These are phyloP conservation scores for Malurus melanocephalus DNA, from an alignment of 2,113 vertebrate genomes.

Conservation along the genomic window DNA sequence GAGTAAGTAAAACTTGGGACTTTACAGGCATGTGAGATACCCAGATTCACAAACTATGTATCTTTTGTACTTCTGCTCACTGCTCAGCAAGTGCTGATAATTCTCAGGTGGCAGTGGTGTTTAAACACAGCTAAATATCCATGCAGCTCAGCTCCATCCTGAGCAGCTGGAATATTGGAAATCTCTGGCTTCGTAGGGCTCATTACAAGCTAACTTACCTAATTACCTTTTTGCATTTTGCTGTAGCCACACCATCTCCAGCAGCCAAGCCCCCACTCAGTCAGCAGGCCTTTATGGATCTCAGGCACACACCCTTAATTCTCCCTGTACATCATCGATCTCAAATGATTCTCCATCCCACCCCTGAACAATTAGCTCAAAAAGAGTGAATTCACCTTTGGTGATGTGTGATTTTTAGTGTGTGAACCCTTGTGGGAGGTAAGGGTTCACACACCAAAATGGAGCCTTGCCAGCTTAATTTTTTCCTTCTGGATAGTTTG, in stretches of 20 bases:
- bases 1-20: background rate
- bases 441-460: background rate
- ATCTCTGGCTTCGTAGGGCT: background rate
- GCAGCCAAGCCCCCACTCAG: background rate
- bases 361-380: background rate
- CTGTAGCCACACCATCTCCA: background rate
- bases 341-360: background rate
- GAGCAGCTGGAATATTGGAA: background rate
- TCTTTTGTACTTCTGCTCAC: background rate
- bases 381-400: background rate
- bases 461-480: background rate
- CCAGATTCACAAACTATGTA: background rate
- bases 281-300: background rate
- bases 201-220: background rate
- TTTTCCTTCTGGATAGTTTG: background rate
- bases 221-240: background rate
- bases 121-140: background rate
- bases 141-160: background rate
- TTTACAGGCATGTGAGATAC: background rate
- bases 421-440: too few relatives aligned
- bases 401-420: background rate
- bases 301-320: background rate
- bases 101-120: background rate
- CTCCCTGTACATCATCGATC: background rate
- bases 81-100: background rate